Base-by-base conservation (phyloP, 2,113 vertebrate species). In the Ailuropoda melanoleuca region DNA sequence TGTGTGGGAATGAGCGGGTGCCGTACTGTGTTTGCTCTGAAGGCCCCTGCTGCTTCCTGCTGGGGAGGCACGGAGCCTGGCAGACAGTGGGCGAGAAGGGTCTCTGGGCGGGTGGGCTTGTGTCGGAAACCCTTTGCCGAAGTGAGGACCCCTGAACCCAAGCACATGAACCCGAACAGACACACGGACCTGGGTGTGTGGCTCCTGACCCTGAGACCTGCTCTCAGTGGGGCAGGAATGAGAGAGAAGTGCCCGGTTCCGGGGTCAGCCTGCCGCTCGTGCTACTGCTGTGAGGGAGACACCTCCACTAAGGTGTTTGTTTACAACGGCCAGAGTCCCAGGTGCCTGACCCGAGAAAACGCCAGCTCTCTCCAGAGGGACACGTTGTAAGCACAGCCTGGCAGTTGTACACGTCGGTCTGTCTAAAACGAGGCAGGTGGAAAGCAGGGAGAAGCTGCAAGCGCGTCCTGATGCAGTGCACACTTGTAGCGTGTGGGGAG, bases 141-240 rank as follows among this genome's bases (percentile, higher is more conserved):
- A 0, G 46, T 12, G 12, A 4, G 82, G 46, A 31, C 43, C 81
- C 50, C 37, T 26, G 34, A 43, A 6, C n/a, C 43, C 26, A 21
- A 17, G 37, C 17, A 0, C 0, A 2, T 1, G 34, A 31, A 5
- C 31, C 13, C 11, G 34, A 29, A 19, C 8, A 3, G 60, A 17
- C 19, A 43, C 24, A 23, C 43, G 15, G 56, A 18, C 6, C 8
- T 43, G 46, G 50, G 53, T 0, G 3, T 1, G 31, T 26, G 26
- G 56, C 39, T 15, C 34, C 7, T 6, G 17, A 43, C 43, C 43
- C 85, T 23, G 48, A 56, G 50, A 13, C 70, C 7, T 0, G 11
- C 48, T 77, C 21, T 60, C 23, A 50, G 10, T 2, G 6, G 81
- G 58, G 19, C 48, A 17, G 21, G 62, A 12, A 4, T 0, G 10